A percentile compares a stretch with the other conserved stretches of the same genome.
These are phyloP conservation scores for Sialis lutaria DNA, from an alignment of 2,888 invertebrate species.

Conservation along the genomic window DNA sequence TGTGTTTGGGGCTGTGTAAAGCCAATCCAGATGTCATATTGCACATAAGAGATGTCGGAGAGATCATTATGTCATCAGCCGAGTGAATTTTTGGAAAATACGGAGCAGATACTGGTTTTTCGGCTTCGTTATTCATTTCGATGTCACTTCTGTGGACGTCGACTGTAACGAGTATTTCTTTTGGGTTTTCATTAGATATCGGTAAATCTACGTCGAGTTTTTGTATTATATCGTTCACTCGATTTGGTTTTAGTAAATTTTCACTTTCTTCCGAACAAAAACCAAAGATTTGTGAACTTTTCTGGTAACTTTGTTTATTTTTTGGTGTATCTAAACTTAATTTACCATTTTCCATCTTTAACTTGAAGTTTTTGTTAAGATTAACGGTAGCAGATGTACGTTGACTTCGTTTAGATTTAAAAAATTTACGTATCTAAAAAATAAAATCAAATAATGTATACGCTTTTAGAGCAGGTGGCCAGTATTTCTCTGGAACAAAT, in stretches of 20 bases:
- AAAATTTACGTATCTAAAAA: too few species aligned
- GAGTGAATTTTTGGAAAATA: neutral
- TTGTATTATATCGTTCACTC: neutral
- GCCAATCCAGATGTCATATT: constrained; percentile 30
- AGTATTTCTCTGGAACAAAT: too few species aligned
- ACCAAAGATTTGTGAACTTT: neutral
- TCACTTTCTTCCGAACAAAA: neutral
- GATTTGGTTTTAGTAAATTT: neutral
- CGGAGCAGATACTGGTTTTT: neutral
- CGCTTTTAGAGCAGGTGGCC: too few species aligned
- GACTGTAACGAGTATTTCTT: neutral
- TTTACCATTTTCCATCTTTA: constrained; percentile 20
- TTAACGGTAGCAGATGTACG: constrained; percentile 9
- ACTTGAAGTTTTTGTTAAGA: constrained; percentile 21
- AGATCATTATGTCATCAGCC: constrained; percentile 17
- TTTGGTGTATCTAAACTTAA: constrained; percentile 11
- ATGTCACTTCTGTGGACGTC: neutral
- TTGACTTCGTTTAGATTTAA: constrained; percentile 13
- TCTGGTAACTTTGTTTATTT: neutral
- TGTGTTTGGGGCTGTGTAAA: constrained; percentile 28
- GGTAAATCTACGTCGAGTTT: neutral
- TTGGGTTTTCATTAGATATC: neutral
- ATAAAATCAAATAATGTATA: too few species aligned
- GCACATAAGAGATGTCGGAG: constrained; percentile 31
- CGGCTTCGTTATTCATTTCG: neutral